phyloP scores from a whole-genome alignment of 2,888 invertebrate species.

The Amblyjoppa fuscipennis region DNA sequence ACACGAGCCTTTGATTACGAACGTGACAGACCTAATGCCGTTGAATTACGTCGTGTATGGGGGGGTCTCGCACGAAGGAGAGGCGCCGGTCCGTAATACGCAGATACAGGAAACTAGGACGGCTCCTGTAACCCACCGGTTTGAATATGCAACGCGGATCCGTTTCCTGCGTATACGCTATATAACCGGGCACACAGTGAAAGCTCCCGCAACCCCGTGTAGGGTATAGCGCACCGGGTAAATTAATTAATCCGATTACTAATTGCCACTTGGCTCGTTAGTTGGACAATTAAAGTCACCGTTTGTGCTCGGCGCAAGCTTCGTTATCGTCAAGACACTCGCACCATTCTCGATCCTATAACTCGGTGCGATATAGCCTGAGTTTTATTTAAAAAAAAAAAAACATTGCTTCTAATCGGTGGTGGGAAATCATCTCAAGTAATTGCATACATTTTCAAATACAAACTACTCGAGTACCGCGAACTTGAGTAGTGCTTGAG shows the following conservation, averaged over 20 bases:
- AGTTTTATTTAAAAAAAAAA: background rate
- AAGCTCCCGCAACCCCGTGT: slow-evolving; percentile 30
- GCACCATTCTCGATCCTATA: background rate
- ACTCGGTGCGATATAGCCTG: background rate
- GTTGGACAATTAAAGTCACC: slow-evolving; percentile 69
- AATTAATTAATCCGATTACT: slow-evolving; percentile 74
- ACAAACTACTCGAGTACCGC: too few relatives aligned
- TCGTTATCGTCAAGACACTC: slow-evolving; percentile 63
- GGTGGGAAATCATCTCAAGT: too few relatives aligned
- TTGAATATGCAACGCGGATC: slow-evolving; percentile 64
- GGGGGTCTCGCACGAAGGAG: slow-evolving; percentile 46
- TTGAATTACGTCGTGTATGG: slow-evolving; percentile 46
- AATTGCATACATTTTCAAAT: too few relatives aligned
- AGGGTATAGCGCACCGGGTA: slow-evolving; percentile 51
- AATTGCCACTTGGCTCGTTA: slow-evolving; percentile 73
- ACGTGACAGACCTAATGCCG: slow-evolving; percentile 29
- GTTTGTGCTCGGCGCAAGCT: slow-evolving; percentile 57
- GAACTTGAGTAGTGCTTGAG: too few relatives aligned
- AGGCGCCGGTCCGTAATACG: slow-evolving; percentile 57
- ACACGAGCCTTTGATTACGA: slow-evolving; percentile 31
- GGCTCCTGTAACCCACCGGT: slow-evolving; percentile 51
- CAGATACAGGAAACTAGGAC: slow-evolving; percentile 30
- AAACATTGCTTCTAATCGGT: background rate
- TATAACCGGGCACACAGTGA: slow-evolving; percentile 15
- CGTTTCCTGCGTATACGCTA: slow-evolving; percentile 50